These are phyloP conservation scores for Telmatherina bonti DNA, from an alignment of 2,797 vertebrate species.

Conservation along the genomic window DNA sequence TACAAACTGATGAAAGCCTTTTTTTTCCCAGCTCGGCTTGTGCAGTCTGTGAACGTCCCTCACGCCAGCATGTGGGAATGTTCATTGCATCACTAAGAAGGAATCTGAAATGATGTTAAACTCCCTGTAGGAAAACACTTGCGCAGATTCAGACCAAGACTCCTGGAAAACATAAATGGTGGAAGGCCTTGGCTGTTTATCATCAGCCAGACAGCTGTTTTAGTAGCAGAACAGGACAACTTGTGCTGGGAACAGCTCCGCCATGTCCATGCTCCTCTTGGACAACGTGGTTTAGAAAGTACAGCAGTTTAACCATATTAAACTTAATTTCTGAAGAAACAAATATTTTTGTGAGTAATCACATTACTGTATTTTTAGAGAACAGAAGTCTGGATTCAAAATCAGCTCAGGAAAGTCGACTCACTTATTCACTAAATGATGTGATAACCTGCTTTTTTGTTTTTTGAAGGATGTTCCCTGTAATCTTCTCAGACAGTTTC, in stretches of 20 bases:
- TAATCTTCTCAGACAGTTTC: neutral
- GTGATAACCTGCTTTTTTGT: neutral
- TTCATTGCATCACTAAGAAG: conserved; percentile 64
- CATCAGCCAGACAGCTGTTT: conserved; percentile 18
- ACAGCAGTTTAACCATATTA: neutral
- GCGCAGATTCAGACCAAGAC: conserved; percentile 33
- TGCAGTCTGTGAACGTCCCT: conserved; percentile 36
- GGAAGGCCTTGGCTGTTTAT: conserved; percentile 36
- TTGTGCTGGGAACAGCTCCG: conserved; percentile 37
- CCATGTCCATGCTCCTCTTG: conserved; percentile 11
- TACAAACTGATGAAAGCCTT: neutral
- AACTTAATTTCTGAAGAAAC: neutral
- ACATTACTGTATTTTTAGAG: neutral
- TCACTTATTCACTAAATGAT: neutral
- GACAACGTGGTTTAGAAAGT: neutral
- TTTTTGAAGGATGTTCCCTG: neutral
- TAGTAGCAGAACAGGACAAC: conserved; percentile 24
- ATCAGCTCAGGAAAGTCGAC: neutral
- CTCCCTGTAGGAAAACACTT: conserved; percentile 64
- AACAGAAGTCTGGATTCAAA: neutral
- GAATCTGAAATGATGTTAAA: conserved; percentile 67
- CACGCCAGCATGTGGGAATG: conserved; percentile 63
- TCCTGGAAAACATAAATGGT: conserved; percentile 36
- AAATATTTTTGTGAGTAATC: neutral
- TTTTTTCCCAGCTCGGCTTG: neutral